These are phyloP conservation scores for Prolemur simus DNA, from an alignment of 2,113 vertebrate genomes.

Conservation along the genomic window DNA sequence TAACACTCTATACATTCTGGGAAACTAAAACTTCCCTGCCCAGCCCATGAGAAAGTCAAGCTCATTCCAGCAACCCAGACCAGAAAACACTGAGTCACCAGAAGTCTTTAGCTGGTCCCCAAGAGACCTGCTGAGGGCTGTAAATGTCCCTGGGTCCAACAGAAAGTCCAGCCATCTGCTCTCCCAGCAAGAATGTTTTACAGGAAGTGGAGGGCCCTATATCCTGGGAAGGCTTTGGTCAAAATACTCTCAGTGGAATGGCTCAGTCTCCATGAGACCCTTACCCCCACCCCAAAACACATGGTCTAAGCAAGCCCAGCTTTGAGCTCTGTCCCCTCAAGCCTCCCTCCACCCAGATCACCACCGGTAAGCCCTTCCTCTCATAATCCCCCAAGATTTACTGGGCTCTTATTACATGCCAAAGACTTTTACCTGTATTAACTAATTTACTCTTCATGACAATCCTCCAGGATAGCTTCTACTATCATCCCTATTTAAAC, in stretches of 20 bases:
- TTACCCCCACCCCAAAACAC: background rate
- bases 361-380: background rate
- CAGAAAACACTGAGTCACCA: background rate
- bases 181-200: background rate
- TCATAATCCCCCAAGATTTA: background rate
- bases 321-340: background rate
- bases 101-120: background rate
- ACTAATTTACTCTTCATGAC: background rate
- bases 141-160: background rate
- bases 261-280: background rate
- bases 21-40: background rate
- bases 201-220: background rate
- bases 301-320: background rate
- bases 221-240: background rate
- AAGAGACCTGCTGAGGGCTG: background rate
- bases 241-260: background rate
- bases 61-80: background rate
- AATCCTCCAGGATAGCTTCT: background rate
- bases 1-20: background rate
- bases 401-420: background rate
- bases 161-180: background rate
- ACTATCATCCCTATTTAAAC: background rate
- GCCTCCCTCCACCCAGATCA: background rate
- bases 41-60: constrained; percentile 13
- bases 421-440: background rate